Evolutionary conservation across 2,797 vertebrate genomes (phyloP), one percentile per base, ranked within the genome.

Genomic region (Dermochelys coriacea): DNA sequence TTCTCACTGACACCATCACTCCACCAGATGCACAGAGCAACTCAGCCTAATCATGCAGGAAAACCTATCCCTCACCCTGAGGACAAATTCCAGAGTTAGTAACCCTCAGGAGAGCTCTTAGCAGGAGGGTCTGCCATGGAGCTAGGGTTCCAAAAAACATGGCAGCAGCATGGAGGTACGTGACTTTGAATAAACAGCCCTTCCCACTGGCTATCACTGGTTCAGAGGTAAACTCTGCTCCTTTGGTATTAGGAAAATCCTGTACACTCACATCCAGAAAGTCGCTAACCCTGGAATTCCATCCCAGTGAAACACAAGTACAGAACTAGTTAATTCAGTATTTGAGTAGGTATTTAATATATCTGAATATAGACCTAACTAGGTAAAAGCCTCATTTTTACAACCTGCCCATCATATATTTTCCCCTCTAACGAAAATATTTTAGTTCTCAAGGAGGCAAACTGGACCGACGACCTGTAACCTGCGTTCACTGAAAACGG

Each of bases 321-420:
- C 8, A 78, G 19, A 50, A 50, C 45, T 29, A 75, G 25, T 68
- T 77, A 84, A 85, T 85, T 81, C 25, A 78, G 0, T 29, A 88
- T 31, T 59, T 79, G 21, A 78, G 37, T 81, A 49, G 87, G 4
- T 84, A 83, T 83, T 88, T 47, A 59, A 81, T 7, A 85, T 84
- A 87, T 47, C 75, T 16, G 8, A 91, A 85, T 29, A n/a, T 75
- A 34, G 34, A 93, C 90, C 59, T 86, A 86, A 61, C 37, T 87
- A 93, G 47, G 59, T 12, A 61, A 61, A 34, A 34, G 78, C 37
- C 47, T 59, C 88, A 3, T 29, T 91, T 18, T 74, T 84, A 54
- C 6, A 89, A 16, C 78, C 5, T 77, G 10, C 16, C 4, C 74
- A 64, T 80, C 18, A 82, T 55, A 18, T 57, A 23, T 88, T 91